Evolutionary conservation across 92 coral and sea anemone species (phyloP).

Genomic region (Actinernus sp.): DNA sequence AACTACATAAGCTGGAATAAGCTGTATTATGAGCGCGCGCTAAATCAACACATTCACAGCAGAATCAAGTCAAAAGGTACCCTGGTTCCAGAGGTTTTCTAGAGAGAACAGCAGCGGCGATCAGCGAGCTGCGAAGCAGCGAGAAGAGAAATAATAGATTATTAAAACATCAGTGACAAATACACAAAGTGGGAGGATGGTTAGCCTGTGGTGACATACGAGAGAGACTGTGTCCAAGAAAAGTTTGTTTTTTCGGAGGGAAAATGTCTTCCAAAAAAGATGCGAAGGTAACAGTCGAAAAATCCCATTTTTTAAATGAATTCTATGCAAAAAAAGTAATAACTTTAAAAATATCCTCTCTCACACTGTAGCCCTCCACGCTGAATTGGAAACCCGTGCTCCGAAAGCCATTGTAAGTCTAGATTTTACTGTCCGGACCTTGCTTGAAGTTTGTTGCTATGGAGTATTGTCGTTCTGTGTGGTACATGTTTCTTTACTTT

Average conservation of each 20-base stretch:
- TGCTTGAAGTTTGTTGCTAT: constrained; percentile 1
- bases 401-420: constrained; percentile 89
- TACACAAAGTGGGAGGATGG: too few relatives aligned
- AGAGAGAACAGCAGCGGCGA: too few relatives aligned
- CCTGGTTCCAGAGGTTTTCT: too few relatives aligned
- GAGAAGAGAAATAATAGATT: too few relatives aligned
- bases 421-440: not conserved
- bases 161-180: too few relatives aligned
- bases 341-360: not conserved
- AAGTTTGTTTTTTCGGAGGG: constrained; percentile 3
- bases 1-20: too few relatives aligned
- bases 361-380: constrained; percentile 55
- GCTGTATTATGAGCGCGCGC: too few relatives aligned
- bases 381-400: constrained; percentile 83
- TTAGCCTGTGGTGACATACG: not conserved
- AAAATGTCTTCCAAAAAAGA: constrained; percentile 75
- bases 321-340: not conserved
- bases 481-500: not conserved
- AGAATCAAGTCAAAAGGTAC: too few relatives aligned
- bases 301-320: not conserved
- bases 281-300: constrained; percentile 25
- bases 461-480: not conserved
- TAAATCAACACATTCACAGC: too few relatives aligned
- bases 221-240: constrained; percentile 34
- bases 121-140: too few relatives aligned